Conservation (phyloP, 2,797 vertebrate genomes). For the Gymnodraco acuticeps region DNA sequence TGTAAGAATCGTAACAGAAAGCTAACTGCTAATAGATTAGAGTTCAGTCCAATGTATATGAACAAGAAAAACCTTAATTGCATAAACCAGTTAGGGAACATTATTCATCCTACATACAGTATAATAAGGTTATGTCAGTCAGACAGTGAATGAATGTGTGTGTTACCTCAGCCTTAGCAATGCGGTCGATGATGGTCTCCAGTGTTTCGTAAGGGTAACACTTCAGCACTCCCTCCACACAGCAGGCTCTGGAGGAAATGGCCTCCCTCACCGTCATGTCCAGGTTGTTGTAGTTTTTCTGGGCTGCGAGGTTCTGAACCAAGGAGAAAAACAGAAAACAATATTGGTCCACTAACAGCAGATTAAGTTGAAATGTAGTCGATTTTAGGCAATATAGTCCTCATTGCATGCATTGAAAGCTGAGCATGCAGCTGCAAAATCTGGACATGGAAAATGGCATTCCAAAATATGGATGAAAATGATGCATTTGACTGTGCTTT, state of each 20-base stretch:
- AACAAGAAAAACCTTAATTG: no score
- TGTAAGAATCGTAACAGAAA: no score
- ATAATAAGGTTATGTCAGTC: not conserved
- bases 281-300: constrained; percentile 95
- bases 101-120: not conserved
- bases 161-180: constrained; percentile 91
- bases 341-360: not conserved
- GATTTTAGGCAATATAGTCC: no score
- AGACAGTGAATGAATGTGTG: no score
- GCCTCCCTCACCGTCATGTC: constrained; percentile 93
- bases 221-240: constrained; percentile 93
- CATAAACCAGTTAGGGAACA: not conserved
- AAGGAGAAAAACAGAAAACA: not conserved
- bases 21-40: no score
- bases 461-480: no score
- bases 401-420: no score
- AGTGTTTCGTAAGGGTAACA: constrained; percentile 93
- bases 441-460: no score
- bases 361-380: no score
- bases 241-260: constrained; percentile 83
- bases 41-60: no score
- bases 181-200: constrained; percentile 92
- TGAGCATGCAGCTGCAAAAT: no score
- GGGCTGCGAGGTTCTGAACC: constrained; percentile 93
- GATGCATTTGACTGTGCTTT: no score